These are phyloP conservation scores for Gymnoscopelus braueri DNA, from an alignment of 2,797 vertebrate species.

Conservation along the genomic window DNA sequence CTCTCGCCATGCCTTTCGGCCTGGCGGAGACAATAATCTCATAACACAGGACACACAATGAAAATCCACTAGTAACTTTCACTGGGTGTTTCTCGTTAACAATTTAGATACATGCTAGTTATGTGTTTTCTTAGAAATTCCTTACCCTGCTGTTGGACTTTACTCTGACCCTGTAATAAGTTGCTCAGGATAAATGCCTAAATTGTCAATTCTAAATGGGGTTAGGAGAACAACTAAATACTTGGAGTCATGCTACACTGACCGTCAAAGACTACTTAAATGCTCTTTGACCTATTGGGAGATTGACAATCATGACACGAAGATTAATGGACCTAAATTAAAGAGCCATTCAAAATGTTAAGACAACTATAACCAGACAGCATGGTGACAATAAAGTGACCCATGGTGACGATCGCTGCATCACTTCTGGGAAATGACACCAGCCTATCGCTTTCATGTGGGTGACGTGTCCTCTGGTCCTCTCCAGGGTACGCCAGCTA, in stretches of 20 bases:
- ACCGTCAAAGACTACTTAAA: constrained; percentile 42
- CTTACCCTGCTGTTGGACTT: too few relatives aligned
- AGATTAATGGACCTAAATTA: constrained; percentile 13
- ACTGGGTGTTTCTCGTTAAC: too few relatives aligned
- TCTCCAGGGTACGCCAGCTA: constrained; percentile 54
- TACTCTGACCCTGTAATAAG: too few relatives aligned
- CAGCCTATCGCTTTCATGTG: constrained; percentile 39
- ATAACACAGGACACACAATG: too few relatives aligned
- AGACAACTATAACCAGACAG: background rate
- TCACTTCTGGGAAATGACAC: constrained; percentile 27
- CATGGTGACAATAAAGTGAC: constrained; percentile 25
- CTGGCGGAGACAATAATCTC: too few relatives aligned
- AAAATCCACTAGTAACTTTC: too few relatives aligned
- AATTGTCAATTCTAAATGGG: background rate
- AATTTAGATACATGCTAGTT: too few relatives aligned
- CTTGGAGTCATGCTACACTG: constrained; percentile 32
- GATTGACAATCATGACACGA: constrained; percentile 31
- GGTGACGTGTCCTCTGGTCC: constrained; percentile 43
- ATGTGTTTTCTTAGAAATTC: too few relatives aligned
- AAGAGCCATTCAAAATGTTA: constrained; percentile 12
- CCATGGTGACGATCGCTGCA: constrained; percentile 15
- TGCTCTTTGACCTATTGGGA: constrained; percentile 5
- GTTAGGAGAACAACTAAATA: constrained; percentile 26
- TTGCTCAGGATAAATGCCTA: too few relatives aligned
- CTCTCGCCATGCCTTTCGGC: too few relatives aligned